phyloP scores from a whole-genome alignment of 2,888 invertebrate genomes.

The Plebejus melissa region DNA sequence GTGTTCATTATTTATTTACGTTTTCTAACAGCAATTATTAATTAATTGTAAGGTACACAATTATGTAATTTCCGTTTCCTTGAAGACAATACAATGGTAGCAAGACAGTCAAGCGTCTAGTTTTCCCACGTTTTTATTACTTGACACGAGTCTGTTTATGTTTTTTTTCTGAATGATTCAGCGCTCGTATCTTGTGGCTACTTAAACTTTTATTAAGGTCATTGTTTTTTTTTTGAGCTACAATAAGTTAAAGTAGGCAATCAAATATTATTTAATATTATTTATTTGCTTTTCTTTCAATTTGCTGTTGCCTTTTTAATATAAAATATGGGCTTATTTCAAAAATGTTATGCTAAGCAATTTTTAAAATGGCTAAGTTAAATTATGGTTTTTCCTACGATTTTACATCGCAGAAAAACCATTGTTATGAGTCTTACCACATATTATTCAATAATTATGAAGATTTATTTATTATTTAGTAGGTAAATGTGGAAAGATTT shows the following conservation, averaged over 20 bases:
- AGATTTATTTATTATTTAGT: no score
- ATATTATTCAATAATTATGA: not conserved
- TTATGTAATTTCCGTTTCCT: slow-evolving; percentile 25
- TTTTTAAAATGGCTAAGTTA: no score
- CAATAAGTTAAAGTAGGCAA: not conserved
- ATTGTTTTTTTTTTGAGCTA: not conserved
- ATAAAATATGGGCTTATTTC: not conserved
- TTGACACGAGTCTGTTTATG: not conserved
- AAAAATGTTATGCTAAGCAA: no score
- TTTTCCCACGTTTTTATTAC: slow-evolving; percentile 21
- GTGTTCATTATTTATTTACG: not conserved
- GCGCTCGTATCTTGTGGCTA: not conserved
- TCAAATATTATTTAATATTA: not conserved
- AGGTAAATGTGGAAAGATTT: not conserved
- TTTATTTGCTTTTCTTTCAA: not conserved
- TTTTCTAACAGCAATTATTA: slow-evolving; percentile 12
- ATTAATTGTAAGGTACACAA: slow-evolving; percentile 2
- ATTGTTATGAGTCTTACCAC: no score
- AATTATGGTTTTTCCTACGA: no score
- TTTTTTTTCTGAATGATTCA: not conserved
- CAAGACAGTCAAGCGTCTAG: not conserved
- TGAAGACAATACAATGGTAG: slow-evolving; percentile 2
- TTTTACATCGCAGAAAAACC: no score
- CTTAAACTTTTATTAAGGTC: not conserved
- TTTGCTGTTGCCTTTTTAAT: not conserved